phyloP scores from a whole-genome alignment of 2,113 vertebrate species.

The Aphyosemion australe region DNA sequence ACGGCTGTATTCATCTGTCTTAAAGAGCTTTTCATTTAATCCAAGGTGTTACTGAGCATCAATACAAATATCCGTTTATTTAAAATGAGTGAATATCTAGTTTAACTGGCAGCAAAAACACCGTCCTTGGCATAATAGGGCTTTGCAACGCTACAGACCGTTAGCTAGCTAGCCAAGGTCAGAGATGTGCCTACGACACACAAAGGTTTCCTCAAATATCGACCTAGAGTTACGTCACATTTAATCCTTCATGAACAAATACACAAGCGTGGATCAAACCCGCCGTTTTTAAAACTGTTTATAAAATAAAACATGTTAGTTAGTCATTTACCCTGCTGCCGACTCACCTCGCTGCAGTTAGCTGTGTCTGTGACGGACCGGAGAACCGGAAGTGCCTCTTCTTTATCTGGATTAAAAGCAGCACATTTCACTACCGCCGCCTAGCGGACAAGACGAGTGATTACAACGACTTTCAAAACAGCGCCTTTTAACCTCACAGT shows the following conservation, averaged over 20 bases:
- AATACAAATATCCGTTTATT: no score
- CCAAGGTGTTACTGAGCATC: no score
- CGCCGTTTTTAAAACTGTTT: background rate
- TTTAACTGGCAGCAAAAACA: background rate
- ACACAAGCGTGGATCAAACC: fast-evolving
- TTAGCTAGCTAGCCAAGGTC: slow-evolving; percentile 73
- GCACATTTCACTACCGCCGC: background rate
- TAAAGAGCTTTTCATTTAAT: no score
- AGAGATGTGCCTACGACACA: slow-evolving; percentile 24
- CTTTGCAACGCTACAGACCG: background rate
- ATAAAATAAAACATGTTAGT: background rate
- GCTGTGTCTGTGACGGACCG: slow-evolving; percentile 17
- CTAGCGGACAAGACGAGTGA: slow-evolving; percentile 19
- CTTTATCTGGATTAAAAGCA: background rate
- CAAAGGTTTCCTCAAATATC: background rate
- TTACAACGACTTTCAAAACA: background rate
- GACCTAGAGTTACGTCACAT: fast-evolving
- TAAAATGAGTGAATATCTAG: background rate
- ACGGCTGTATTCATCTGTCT: no score
- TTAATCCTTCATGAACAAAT: fast-evolving
- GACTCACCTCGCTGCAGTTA: slow-evolving; percentile 59
- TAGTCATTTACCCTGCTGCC: background rate
- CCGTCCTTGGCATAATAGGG: slow-evolving; percentile 7
- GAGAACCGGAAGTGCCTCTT: slow-evolving; percentile 50
- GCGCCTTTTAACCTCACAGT: background rate